Base-by-base conservation (phyloP, 1,140 invertebrate genomes). In the Zaprionus camerounensis region DNA sequence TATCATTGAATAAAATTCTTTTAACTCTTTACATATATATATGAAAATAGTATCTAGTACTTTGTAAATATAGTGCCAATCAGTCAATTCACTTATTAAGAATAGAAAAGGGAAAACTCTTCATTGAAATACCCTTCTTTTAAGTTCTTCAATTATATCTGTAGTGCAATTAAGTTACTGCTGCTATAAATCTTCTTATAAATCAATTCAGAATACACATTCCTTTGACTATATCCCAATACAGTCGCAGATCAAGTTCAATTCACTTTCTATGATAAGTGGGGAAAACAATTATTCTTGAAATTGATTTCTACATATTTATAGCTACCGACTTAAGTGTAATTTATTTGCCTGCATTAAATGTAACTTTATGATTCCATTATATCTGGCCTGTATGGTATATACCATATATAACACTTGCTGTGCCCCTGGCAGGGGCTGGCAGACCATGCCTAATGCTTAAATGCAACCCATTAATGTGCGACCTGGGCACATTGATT, bases 401-500 rank as follows among this genome's bases (percentile, higher is more conserved):
- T 74, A 64, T 26, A 22, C 11, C 24, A 41, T 56, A 56, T 70
- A 75, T 57, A 53, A 72, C 70, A 72, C 70, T 59, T 66, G 55
- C 53, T 49, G 26, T 51, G 46, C 46, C 46, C 9, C 11, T n/a
- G 11, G 12, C 20, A 20, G 3, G 12, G 9, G 7, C 17, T 49
- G 46, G 3, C 20, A 13, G 28, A 56, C 53, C 34, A 26, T 64
- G n/a, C 20, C 17, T 51, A 51, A 38, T 44, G 41, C 11, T 22
- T 53, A 68, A 51, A 51, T 36, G 44, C 13, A 15, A 12, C 17
- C 51, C 58, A 63, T 75, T 70, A 75, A 70, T 57, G 20, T 38
- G 22, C 51, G 34, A 76, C 15, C 59, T 74, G 41, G 58, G 15
- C 38, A 46, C 55, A 44, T 76, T 61, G 71, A 76, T 79, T 81